These are phyloP conservation scores for Sisyra terminalis DNA, from an alignment of 2,888 invertebrate species.

Conservation along the genomic window DNA sequence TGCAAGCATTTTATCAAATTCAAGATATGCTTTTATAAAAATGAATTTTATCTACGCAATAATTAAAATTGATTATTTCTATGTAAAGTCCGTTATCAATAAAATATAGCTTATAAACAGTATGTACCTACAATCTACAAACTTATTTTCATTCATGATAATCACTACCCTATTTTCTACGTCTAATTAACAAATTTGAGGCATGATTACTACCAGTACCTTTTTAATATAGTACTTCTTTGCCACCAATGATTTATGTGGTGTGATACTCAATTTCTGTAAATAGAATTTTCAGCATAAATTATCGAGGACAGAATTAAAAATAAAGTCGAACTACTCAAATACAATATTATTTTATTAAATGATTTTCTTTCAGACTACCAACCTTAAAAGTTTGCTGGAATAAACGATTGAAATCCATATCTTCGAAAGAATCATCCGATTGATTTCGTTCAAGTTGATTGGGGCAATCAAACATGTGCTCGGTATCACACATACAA, in stretches of 20 bases:
- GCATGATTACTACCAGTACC: slow-evolving; percentile 20
- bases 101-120: too few species aligned
- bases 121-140: too few species aligned
- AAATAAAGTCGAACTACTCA: background rate
- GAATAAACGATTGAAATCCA: slow-evolving; percentile 52
- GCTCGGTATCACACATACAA: slow-evolving; percentile 96
- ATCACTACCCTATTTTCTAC: too few species aligned
- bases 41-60: too few species aligned
- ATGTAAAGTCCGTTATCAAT: too few species aligned
- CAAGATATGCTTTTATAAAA: too few species aligned
- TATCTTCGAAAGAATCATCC: slow-evolving; percentile 26
- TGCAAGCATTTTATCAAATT: too few species aligned
- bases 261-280: slow-evolving; percentile 9
- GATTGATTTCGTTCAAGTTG: slow-evolving; percentile 24
- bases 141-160: too few species aligned
- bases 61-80: too few species aligned
- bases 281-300: slow-evolving; percentile 2
- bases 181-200: too few species aligned
- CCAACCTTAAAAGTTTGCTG: slow-evolving; percentile 34
- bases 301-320: background rate
- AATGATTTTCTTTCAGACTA: background rate
- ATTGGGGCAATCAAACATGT: slow-evolving; percentile 85
- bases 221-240: slow-evolving; percentile 54
- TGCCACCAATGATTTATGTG: slow-evolving; percentile 55
- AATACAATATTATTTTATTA: background rate